These are phyloP conservation scores for Oryzias dopingdopingensis DNA, from an alignment of 2,797 vertebrate species.

Conservation along the genomic window DNA sequence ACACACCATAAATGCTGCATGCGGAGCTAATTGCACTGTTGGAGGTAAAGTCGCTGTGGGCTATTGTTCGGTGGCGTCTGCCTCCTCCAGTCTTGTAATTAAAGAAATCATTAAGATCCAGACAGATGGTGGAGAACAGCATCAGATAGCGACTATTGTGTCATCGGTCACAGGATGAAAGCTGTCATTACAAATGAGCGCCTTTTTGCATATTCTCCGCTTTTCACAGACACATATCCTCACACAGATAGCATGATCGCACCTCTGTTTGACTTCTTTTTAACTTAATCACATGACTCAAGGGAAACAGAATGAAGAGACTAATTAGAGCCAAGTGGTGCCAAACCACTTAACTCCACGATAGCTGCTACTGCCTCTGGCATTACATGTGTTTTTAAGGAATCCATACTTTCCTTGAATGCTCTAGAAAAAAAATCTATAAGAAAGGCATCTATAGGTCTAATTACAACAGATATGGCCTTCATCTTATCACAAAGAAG, in stretches of 20 bases:
- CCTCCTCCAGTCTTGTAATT: constrained; percentile 59
- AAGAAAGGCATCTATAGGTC: not conserved
- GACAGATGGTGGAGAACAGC: constrained; percentile 39
- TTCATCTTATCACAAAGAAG: constrained; percentile 1
- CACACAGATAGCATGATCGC: not conserved
- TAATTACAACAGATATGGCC: constrained; percentile 1
- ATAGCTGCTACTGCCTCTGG: constrained; percentile 19
- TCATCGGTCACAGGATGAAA: constrained; percentile 49
- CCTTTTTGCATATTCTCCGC: no score
- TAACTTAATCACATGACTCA: constrained; percentile 26
- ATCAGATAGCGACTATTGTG: constrained; percentile 47
- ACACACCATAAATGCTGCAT: constrained; percentile 36
- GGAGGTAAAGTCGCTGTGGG: constrained; percentile 26
- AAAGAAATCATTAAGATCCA: constrained; percentile 61
- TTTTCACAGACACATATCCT: not conserved
- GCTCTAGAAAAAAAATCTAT: no score
- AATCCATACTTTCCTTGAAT: not conserved
- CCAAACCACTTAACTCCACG: constrained; percentile 16
- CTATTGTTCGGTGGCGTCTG: constrained; percentile 35
- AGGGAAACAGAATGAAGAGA: constrained; percentile 37
- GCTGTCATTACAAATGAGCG: no score
- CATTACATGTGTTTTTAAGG: constrained; percentile 18
- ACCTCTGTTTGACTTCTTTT: constrained; percentile 9
- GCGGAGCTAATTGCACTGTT: constrained; percentile 50
- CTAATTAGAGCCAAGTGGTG: constrained; percentile 14